A percentile compares a stretch with the other conserved stretches of the same genome.
Conservation (phyloP, 2,797 vertebrate species). For the Remorina albescens region DNA sequence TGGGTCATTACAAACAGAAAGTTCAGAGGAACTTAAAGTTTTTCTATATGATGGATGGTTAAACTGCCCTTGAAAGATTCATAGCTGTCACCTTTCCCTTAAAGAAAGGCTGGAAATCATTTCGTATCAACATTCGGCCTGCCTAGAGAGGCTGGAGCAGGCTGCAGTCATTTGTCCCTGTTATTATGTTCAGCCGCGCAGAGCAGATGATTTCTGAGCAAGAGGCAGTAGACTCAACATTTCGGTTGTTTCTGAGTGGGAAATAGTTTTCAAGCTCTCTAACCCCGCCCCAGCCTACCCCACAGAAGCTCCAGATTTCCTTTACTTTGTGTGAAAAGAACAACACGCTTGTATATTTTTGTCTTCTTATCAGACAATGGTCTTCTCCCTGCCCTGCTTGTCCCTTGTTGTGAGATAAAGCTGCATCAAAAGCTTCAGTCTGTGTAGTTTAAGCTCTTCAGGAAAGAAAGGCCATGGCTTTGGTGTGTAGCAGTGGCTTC, state of each 20-base stretch:
- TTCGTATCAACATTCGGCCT: conserved; percentile 37
- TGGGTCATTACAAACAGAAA: conserved; percentile 13
- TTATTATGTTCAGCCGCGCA: conserved; percentile 78
- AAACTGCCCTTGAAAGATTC: conserved; percentile 21
- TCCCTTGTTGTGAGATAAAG: conserved; percentile 68
- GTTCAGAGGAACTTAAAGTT: conserved; percentile 29
- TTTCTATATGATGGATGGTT: conserved; percentile 47
- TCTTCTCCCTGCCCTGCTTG: conserved; percentile 38
- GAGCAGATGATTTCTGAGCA: conserved; percentile 68
- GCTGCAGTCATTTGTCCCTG: conserved; percentile 66
- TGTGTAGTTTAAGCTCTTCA: conserved; percentile 39
- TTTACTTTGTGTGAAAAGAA: conserved; percentile 80
- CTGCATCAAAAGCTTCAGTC: conserved; percentile 68
- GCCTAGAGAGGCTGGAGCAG: conserved; percentile 31
- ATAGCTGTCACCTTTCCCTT: conserved; percentile 39
- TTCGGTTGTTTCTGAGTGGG: conserved; percentile 54
- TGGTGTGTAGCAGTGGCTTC: conserved; percentile 34
- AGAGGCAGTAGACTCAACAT: conserved; percentile 74
- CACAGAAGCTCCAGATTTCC: conserved; percentile 66
- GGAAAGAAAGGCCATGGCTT: conserved; percentile 50
- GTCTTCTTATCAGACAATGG: conserved; percentile 71
- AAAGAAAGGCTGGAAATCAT: conserved; percentile 38
- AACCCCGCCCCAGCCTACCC: conserved; percentile 28
- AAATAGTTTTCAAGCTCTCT: conserved; percentile 43
- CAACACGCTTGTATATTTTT: conserved; percentile 71